These are phyloP conservation scores for Oceanodroma leucorhoa DNA, from an alignment of 2,797 vertebrate genomes.

Conservation along the genomic window DNA sequence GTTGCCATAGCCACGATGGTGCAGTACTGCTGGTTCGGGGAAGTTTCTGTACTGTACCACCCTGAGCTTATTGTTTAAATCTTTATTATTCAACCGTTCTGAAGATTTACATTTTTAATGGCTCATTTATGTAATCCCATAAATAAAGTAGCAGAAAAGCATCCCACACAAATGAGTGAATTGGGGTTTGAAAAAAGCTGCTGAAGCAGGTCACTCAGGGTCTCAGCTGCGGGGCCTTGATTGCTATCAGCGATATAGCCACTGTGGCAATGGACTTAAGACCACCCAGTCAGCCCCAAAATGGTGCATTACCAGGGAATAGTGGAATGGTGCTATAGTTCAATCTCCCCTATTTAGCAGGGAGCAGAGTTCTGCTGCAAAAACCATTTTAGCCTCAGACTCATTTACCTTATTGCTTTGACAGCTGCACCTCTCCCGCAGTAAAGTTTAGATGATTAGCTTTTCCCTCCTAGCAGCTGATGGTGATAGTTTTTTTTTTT, in stretches of 20 bases:
- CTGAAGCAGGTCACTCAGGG: constrained; percentile 81
- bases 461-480: constrained; percentile 76
- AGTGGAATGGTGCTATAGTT: constrained; percentile 78
- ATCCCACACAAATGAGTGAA: constrained; percentile 83
- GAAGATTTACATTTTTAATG: constrained; percentile 91
- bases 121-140: constrained; percentile 89
- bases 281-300: constrained; percentile 85
- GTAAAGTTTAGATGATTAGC: constrained; percentile 75
- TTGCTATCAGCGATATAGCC: constrained; percentile 80
- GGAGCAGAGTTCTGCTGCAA: constrained; percentile 75
- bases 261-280: constrained; percentile 84
- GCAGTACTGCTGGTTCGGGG: constrained; percentile 59
- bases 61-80: constrained; percentile 81
- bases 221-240: constrained; percentile 85
- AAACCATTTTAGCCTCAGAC: constrained; percentile 75
- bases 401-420: constrained; percentile 83
- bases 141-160: constrained; percentile 86
- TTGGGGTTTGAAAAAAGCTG: constrained; percentile 77
- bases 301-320: constrained; percentile 78
- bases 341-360: constrained; percentile 78
- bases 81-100: constrained; percentile 83
- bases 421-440: constrained; percentile 80
- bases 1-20: constrained; percentile 78
- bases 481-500: constrained; percentile 48
- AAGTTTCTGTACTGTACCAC: constrained; percentile 80